Base-by-base conservation (phyloP, 2,888 invertebrate species). In the Dryocosmus kuriphilus region DNA sequence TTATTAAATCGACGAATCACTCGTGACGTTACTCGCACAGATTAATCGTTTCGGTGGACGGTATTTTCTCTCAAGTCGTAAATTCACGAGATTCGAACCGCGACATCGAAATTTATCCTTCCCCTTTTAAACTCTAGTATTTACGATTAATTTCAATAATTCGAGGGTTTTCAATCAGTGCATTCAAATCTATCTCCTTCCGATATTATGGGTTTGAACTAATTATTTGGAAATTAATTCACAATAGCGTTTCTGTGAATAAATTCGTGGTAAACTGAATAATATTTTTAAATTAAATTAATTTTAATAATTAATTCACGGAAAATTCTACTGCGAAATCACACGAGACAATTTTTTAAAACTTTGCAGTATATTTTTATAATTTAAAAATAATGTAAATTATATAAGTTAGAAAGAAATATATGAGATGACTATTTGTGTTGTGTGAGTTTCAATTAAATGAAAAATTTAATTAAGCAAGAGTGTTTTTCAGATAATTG, bases 31-130 rank as follows among this genome's bases (percentile, higher is more conserved):
- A 27, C 14, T 27, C 60, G 51, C n/a, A 16, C 51, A 71, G 32
- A 71, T 71, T 71, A 71, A 71, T 71, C 51, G 51, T n/a, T 71
- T 71, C n/a, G n/a, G 51, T 55, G 51, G 46, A 51, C 51, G 71
- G 51, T 32, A 71, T 71, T 71, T 71, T 51, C 46, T n/a, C 71
- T 71, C 30, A 6, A 32, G 51, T 55, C 51, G 32, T 71, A 51
- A 71, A 71, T 71, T 71, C 30, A 51, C 51, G 71, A 46, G 71
- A 71, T 71, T 71, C 71, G 27, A 30, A 71, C 71, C 30, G 51
- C 35, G 32, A 63, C 32, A 35, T 22, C 19, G 63, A n/a, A 51
- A 51, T 71, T 71, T 51, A 27, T 51, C n/a, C 30, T 51, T 30
- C 51, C 30, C 46, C 30, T 71, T 71, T 46, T 24, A 30, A 32